Conservation (phyloP, 2,888 invertebrate genomes). For the Tribolium freemani region DNA sequence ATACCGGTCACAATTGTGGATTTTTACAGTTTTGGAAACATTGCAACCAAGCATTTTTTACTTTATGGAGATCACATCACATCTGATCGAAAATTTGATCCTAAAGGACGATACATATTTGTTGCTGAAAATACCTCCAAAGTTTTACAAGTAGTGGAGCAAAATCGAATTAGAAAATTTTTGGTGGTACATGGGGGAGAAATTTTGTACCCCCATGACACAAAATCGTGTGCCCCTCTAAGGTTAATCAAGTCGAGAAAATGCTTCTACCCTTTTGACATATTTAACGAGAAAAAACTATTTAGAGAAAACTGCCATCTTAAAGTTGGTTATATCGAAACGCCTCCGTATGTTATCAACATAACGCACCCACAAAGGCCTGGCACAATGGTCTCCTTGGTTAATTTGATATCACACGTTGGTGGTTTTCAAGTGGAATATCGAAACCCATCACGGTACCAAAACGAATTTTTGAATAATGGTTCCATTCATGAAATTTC, state of each 20-base stretch:
- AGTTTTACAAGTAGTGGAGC: neutral
- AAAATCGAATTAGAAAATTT: neutral
- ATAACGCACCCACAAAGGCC: constrained; percentile 7
- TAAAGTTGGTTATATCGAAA: neutral
- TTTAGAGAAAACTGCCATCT: neutral
- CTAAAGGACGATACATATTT: neutral
- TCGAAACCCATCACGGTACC: constrained; percentile 19
- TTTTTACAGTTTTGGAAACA: neutral
- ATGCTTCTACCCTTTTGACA: neutral
- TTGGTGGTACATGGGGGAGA: neutral
- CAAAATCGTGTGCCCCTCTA: neutral
- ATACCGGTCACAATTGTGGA: neutral
- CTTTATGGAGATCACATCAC: neutral
- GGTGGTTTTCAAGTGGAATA: neutral
- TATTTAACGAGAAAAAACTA: neutral
- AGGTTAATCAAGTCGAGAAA: neutral
- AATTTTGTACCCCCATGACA: neutral
- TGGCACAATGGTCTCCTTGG: constrained; percentile 41
- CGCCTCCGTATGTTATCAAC: constrained; percentile 23
- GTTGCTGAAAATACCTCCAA: neutral
- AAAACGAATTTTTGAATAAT: constrained; percentile 40
- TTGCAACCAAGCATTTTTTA: neutral
- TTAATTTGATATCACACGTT: constrained; percentile 3
- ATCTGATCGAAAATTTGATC: neutral
- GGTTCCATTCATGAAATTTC: constrained; percentile 35